Percentiles rank a stretch among this genome's conserved stretches.
Evolutionary conservation across 2,888 invertebrate species (phyloP).

Genomic region (Anthrax anthrax): DNA sequence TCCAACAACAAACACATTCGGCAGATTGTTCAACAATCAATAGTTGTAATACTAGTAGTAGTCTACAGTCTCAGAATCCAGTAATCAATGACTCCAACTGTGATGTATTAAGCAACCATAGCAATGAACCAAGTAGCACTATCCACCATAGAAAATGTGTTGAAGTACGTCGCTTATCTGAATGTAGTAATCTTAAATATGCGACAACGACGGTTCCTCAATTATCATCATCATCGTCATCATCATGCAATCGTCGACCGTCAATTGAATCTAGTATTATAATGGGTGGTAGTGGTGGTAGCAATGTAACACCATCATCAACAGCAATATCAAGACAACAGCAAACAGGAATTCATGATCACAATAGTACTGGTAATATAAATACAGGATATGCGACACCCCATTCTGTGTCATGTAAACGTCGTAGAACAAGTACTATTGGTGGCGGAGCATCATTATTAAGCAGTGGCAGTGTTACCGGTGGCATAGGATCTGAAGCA

Average conservation of each 20-base stretch:
- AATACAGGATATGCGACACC: conserved; percentile 6
- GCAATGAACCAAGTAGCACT: conserved; percentile 13
- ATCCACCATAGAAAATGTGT: conserved; percentile 25
- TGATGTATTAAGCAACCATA: conserved; percentile 30
- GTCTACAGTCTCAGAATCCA: conserved; percentile 16
- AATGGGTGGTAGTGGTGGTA: conserved; percentile 10
- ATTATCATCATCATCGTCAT: conserved; percentile 17
- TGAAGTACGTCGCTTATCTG: conserved; percentile 41
- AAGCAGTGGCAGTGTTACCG: conserved; percentile 4
- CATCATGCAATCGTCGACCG: conserved; percentile 33
- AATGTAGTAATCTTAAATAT: conserved; percentile 24
- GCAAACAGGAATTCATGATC: conserved; percentile 14
- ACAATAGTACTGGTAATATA: conserved; percentile 10
- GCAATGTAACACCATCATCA: conserved; percentile 13
- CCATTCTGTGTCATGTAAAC: conserved; percentile 35
- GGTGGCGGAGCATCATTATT: conserved; percentile 12
- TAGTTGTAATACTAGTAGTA: conserved; percentile 18
- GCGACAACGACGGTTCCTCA: conserved; percentile 14
- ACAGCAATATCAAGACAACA: conserved; percentile 11
- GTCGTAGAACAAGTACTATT: conserved; percentile 34
- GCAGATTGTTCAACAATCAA: conserved; percentile 5
- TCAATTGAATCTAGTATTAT: conserved; percentile 36
- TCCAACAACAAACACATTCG: conserved; percentile 7
- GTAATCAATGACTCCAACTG: conserved; percentile 29
- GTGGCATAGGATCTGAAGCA: conserved; percentile 27